Base-by-base conservation (phyloP, 2,797 vertebrate genomes). In the Molossus molossus region DNA sequence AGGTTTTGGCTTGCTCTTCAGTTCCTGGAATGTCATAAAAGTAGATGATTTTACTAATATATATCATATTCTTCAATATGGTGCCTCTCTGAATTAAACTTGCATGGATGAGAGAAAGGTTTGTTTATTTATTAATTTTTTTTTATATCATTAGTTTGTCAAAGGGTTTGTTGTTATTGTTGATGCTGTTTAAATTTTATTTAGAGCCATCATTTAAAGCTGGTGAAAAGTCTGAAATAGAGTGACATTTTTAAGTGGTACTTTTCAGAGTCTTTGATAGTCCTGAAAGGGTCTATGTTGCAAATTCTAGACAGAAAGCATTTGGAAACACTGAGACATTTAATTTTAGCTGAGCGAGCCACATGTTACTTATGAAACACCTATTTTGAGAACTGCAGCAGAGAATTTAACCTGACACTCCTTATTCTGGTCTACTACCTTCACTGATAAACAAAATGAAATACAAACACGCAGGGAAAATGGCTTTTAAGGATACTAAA, bases 361-460 rank as follows among this genome's bases (percentile, higher is more conserved):
- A 94, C 92, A 86, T 65, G 65, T 85, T 97, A 94, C 94, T 96
- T 96, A 96, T 83, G 92, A 97, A 97, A 96, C 58, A 87, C 86
- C 94, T 96, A 95, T 76, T 97, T 91, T 96, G 94, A 95, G 96
- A 84, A 94, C 92, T 23, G 73, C n/a, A 70, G 76, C 76, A 95
- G 94, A 95, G 92, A 97, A 96, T 97, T 96, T 94, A 97, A 96
- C 72, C 87, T 90, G 95, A 95, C 92, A 95, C 33, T 93, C 87
- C 79, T 93, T 96, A 96, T 94, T 94, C 92, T 97, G 83, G 75
- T 91, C 94, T 95, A 95, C 95, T 96, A 96, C 76, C 91, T 92
- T 95, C 73, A 94, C 75, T 83, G 89, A 96, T 96, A 97, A 97
- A 95, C 79, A 95, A 94, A 97, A 96, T 95, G 84, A 92, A 97